These are phyloP conservation scores for Oscheius sp. DNA, from an alignment of 2,888 invertebrate species.

Conservation along the genomic window DNA sequence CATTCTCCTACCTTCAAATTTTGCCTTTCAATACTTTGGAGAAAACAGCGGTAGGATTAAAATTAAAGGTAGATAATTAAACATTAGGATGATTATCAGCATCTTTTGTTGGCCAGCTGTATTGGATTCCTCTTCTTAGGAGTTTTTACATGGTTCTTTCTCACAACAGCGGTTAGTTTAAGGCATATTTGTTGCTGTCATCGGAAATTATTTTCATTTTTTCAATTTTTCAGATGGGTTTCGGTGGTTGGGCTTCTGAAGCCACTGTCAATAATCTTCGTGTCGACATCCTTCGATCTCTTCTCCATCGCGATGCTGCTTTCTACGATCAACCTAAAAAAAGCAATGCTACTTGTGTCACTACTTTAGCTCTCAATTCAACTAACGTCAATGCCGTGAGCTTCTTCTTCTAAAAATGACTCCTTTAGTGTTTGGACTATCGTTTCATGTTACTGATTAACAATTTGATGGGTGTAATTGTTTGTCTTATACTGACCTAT, in stretches of 20 bases:
- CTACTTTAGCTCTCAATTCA: conserved; percentile 37
- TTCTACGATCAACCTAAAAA: conserved; percentile 45
- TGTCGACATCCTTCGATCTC: conserved; percentile 7
- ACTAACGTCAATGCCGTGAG: conserved; percentile 39
- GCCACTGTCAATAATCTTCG: conserved; percentile 38
- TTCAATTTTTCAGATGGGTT: conserved; percentile 33
- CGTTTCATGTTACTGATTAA: conserved; percentile 48
- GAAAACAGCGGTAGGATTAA: neutral
- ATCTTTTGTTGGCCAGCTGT: neutral
- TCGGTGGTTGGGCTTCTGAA: conserved; percentile 41
- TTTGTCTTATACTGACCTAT: conserved; percentile 45
- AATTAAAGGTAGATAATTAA: neutral
- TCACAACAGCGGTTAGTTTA: conserved; percentile 21
- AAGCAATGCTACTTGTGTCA: conserved; percentile 40
- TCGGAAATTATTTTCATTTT: neutral
- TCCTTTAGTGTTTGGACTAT: conserved; percentile 48
- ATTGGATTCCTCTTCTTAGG: conserved; percentile 4
- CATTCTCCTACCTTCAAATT: conserved; percentile 21
- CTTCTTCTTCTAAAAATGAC: neutral
- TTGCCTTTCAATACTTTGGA: conserved; percentile 8
- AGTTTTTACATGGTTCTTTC: conserved; percentile 15
- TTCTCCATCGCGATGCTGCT: conserved; percentile 40
- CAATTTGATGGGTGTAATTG: conserved; percentile 33
- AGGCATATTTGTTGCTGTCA: neutral
- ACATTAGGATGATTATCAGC: neutral